A percentile compares a stretch with the other conserved stretches of the same genome.
phyloP scores from a whole-genome alignment of 2,797 vertebrate genomes.

The Natrix natrix region DNA sequence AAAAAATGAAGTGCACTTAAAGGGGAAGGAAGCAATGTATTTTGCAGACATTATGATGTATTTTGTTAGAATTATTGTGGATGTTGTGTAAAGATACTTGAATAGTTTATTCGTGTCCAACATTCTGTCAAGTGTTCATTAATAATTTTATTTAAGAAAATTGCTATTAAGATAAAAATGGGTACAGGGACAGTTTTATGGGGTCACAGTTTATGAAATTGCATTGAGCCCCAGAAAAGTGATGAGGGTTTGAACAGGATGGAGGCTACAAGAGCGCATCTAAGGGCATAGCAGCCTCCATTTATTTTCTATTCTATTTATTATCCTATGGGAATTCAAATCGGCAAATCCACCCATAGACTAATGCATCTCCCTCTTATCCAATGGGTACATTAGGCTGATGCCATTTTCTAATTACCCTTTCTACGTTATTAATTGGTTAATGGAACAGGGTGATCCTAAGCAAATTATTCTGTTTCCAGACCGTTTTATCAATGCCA shows the following conservation, averaged over 20 bases:
- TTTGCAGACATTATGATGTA: conserved; percentile 15
- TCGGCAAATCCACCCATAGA: neutral
- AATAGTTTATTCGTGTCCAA: neutral
- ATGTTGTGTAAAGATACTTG: conserved; percentile 38
- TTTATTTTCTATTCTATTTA: neutral
- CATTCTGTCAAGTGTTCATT: neutral
- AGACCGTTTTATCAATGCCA: neutral
- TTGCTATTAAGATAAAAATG: neutral
- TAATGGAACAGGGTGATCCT: neutral
- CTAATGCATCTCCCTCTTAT: neutral
- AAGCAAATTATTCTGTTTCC: neutral
- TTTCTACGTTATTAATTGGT: neutral
- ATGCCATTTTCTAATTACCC: neutral
- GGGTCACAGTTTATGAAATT: neutral
- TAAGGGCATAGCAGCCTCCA: neutral
- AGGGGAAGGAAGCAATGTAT: conserved; percentile 19
- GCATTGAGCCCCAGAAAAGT: neutral
- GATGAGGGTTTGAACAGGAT: neutral
- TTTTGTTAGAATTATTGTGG: conserved; percentile 11
- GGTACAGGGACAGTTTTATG: neutral
- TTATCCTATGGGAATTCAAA: neutral
- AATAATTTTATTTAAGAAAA: neutral
- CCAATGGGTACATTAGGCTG: neutral
- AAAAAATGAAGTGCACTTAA: conserved; percentile 23
- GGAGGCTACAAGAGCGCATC: neutral